These are phyloP conservation scores for Tachycineta bicolor DNA, from an alignment of 2,113 vertebrate genomes.

Conservation along the genomic window DNA sequence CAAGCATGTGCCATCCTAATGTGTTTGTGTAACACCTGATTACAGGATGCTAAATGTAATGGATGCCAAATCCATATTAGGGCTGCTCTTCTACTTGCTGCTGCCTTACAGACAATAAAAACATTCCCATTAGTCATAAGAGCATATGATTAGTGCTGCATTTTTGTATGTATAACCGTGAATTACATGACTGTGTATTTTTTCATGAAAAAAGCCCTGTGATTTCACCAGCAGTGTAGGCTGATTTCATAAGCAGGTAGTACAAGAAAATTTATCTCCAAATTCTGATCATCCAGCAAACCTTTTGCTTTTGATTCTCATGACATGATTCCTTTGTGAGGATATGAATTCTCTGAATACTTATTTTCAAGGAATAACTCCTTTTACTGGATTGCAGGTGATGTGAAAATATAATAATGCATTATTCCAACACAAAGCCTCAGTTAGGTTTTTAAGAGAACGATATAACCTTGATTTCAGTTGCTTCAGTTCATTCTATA, in stretches of 20 bases:
- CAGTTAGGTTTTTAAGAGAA: not conserved
- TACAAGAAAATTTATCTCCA: not conserved
- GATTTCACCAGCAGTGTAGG: not conserved
- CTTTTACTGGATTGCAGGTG: not conserved
- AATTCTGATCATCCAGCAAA: not conserved
- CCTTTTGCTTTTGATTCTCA: not conserved
- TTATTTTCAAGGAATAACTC: conserved; percentile 14
- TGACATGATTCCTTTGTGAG: not conserved
- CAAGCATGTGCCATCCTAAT: not conserved
- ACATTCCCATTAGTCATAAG: not conserved
- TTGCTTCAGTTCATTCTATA: not conserved
- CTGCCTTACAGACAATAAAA: not conserved
- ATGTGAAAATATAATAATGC: conserved; percentile 36
- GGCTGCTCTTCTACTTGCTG: not conserved
- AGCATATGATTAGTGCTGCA: not conserved
- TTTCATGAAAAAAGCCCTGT: not conserved
- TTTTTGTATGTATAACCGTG: not conserved
- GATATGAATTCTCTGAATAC: conserved; percentile 4
- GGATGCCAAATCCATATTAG: not conserved
- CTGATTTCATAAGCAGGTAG: not conserved
- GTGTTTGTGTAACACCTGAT: not conserved
- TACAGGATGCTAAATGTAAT: not conserved
- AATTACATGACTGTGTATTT: not conserved
- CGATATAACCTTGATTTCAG: not conserved
- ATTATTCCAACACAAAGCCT: not conserved